These are phyloP conservation scores for Drosophila niveifrons DNA, from an alignment of 2,888 invertebrate species.

Conservation along the genomic window DNA sequence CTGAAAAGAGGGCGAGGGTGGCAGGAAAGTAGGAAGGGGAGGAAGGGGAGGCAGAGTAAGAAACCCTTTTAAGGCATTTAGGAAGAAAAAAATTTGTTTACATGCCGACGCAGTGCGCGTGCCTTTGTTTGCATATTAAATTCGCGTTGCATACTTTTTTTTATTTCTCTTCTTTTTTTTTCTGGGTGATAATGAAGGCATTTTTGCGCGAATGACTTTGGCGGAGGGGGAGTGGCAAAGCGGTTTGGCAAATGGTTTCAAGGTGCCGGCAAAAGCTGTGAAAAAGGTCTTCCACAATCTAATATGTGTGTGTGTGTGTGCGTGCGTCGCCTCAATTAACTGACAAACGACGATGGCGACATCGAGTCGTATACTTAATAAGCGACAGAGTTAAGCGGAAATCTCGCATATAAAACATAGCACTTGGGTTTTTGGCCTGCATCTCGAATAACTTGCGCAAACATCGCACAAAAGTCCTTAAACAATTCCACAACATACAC, in stretches of 20 bases:
- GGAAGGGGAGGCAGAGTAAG: not conserved
- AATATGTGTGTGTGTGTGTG: not conserved
- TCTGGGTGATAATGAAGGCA: conserved; percentile 70
- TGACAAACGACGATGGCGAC: conserved; percentile 8
- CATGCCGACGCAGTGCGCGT: conserved; percentile 48
- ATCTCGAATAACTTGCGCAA: conserved; percentile 14
- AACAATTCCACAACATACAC: not conserved
- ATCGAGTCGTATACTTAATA: conserved; percentile 5
- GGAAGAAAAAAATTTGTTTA: conserved; percentile 33
- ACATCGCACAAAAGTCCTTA: conserved; percentile 14
- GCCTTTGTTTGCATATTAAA: conserved; percentile 70
- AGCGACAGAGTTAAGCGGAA: not conserved
- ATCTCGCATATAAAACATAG: conserved; percentile 22
- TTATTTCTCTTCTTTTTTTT: not conserved
- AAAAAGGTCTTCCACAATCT: conserved; percentile 20
- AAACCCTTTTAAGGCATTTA: conserved; percentile 50
- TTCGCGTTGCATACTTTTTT: conserved; percentile 68
- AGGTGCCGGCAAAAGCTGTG: conserved; percentile 22
- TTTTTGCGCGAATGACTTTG: conserved; percentile 49
- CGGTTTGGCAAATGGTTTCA: conserved; percentile 1
- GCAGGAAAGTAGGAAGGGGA: not conserved
- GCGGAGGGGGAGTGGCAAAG: not conserved
- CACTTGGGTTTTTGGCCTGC: conserved; percentile 8
- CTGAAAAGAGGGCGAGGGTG: not conserved
- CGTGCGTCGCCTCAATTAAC: conserved; percentile 43